Conservation (phyloP, 2,797 vertebrate species). For the Sylvilagus floridanus region DNA sequence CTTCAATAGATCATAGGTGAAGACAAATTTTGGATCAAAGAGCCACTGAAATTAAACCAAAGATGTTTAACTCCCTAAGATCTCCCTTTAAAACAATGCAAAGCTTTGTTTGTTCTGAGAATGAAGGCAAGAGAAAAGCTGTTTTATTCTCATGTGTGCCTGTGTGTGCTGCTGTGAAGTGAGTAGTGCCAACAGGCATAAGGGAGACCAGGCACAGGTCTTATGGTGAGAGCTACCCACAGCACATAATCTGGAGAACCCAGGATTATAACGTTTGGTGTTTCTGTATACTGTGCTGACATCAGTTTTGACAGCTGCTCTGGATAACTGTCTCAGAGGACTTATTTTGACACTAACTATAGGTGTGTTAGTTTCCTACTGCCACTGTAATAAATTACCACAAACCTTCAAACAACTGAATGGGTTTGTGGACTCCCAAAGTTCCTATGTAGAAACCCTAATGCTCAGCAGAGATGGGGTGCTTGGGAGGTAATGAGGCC, state of each 20-base stretch:
- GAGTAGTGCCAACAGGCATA: neutral
- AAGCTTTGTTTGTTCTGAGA: constrained; percentile 23
- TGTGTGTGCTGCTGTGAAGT: neutral
- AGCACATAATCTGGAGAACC: neutral
- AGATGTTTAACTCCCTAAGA: neutral
- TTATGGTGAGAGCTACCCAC: neutral
- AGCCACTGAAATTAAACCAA: neutral
- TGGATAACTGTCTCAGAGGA: neutral
- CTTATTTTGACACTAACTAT: neutral
- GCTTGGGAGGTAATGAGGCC: neutral
- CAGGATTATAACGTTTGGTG: neutral
- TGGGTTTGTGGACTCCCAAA: neutral
- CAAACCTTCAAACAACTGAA: constrained; percentile 35
- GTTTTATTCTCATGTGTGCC: neutral
- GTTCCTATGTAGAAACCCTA: neutral
- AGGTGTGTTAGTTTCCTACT: neutral
- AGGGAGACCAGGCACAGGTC: neutral
- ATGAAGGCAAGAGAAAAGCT: neutral
- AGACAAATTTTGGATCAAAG: neutral
- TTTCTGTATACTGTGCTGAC: neutral
- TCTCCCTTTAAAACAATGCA: neutral
- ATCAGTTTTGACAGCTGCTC: neutral
- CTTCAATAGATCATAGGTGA: neutral
- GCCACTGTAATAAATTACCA: neutral
- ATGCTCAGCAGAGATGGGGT: neutral